Evolutionary conservation across 2,888 invertebrate genomes (phyloP).

Genomic region (Athetis lepigone): DNA sequence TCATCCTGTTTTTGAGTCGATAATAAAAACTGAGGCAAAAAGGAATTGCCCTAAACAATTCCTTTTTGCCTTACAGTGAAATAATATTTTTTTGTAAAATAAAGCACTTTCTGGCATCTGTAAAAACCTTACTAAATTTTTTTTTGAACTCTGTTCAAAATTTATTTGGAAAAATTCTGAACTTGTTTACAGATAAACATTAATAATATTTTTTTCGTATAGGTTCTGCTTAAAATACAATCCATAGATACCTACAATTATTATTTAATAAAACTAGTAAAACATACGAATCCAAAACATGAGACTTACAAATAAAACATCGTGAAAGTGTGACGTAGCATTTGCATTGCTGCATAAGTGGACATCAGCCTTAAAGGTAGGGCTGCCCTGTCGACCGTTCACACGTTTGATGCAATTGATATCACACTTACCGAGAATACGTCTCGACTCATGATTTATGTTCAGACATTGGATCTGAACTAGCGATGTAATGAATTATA

Average conservation of each 20-base stretch:
- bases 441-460: conserved; percentile 50
- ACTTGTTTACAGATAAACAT: no score
- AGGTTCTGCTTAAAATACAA: no score
- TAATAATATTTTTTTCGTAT: no score
- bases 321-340: conserved; percentile 30
- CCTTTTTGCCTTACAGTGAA: no score
- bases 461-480: conserved; percentile 29
- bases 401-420: conserved; percentile 62
- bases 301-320: background rate
- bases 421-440: conserved; percentile 54
- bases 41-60: background rate
- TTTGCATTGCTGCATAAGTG: conserved; percentile 36
- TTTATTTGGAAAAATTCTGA: no score
- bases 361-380: conserved; percentile 50
- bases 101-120: no score
- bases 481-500: conserved; percentile 7
- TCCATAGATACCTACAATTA: no score
- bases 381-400: conserved; percentile 61
- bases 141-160: no score
- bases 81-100: no score
- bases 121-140: no score
- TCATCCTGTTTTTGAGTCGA: background rate
- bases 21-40: background rate
- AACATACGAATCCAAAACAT: background rate
- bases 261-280: background rate